phyloP scores from a whole-genome alignment of 2,797 vertebrate genomes.

The Hydrolagus colliei region DNA sequence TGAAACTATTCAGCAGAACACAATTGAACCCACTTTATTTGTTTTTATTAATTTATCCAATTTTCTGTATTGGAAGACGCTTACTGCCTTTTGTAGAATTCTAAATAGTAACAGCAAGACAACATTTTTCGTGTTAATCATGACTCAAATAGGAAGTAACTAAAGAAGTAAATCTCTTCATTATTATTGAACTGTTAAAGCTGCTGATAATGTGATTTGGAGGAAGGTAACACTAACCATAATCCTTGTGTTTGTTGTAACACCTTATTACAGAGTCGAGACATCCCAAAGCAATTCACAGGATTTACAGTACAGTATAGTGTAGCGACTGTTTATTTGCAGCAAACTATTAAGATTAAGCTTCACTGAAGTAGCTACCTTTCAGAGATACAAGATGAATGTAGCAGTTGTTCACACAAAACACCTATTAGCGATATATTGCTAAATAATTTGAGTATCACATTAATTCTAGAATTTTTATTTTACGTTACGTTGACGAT shows the following conservation, averaged over 20 bases:
- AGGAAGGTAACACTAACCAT: neutral
- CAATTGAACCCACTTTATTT: too few species aligned
- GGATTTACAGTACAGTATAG: too few species aligned
- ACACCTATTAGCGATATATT: conserved; percentile 5
- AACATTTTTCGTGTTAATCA: neutral
- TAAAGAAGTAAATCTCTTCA: conserved; percentile 1
- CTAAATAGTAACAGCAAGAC: neutral
- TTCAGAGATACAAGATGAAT: conserved; percentile 3
- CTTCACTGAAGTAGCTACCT: conserved; percentile 1
- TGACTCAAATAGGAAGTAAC: neutral
- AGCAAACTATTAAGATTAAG: neutral
- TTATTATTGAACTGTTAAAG: conserved; percentile 17
- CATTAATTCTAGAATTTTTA: conserved; percentile 23
- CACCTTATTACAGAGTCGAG: too few species aligned
- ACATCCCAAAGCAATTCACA: too few species aligned
- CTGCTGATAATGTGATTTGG: neutral
- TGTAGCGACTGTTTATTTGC: too few species aligned
- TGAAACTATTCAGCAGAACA: too few species aligned
- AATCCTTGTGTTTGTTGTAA: too few species aligned
- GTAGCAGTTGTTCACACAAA: neutral
- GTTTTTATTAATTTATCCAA: too few species aligned
- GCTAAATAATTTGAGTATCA: conserved; percentile 18
- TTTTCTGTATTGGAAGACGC: too few species aligned
- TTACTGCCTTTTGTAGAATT: neutral
- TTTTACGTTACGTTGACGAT: conserved; percentile 19